Conservation (phyloP, 2,113 vertebrate species). For the Xenopus laevis region DNA sequence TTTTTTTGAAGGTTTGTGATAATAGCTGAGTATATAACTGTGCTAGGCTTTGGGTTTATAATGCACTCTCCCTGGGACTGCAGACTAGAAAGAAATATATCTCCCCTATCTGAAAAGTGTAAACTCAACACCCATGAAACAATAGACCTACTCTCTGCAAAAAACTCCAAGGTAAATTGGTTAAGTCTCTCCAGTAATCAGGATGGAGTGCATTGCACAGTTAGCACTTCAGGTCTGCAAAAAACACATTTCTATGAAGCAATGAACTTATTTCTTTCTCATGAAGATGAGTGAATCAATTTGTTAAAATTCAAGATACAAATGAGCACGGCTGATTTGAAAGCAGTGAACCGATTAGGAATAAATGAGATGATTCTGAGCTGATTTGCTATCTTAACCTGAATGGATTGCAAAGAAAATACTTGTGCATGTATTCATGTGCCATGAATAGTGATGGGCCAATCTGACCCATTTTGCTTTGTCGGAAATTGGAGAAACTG, state of each 20-base stretch:
- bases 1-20: slow-evolving; percentile 5
- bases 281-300: not conserved
- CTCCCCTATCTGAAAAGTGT: slow-evolving; percentile 8
- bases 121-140: not conserved
- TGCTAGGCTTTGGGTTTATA: slow-evolving; percentile 7
- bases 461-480: too few relatives aligned
- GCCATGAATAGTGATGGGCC: too few relatives aligned
- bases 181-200: slow-evolving; percentile 2
- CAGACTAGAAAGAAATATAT: slow-evolving; percentile 7
- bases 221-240: not conserved
- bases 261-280: not conserved
- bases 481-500: too few relatives aligned
- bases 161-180: not conserved
- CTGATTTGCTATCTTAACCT: too few relatives aligned
- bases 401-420: too few relatives aligned
- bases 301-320: too few relatives aligned
- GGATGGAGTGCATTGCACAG: slow-evolving; percentile 1
- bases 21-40: slow-evolving; percentile 16
- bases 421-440: too few relatives aligned
- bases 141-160: not conserved
- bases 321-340: too few relatives aligned
- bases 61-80: slow-evolving; percentile 3
- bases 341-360: too few relatives aligned
- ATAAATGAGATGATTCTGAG: too few relatives aligned
- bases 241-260: not conserved